Evolutionary conservation across 2,888 invertebrate species (phyloP).

Genomic region (Metellina segmentata): DNA sequence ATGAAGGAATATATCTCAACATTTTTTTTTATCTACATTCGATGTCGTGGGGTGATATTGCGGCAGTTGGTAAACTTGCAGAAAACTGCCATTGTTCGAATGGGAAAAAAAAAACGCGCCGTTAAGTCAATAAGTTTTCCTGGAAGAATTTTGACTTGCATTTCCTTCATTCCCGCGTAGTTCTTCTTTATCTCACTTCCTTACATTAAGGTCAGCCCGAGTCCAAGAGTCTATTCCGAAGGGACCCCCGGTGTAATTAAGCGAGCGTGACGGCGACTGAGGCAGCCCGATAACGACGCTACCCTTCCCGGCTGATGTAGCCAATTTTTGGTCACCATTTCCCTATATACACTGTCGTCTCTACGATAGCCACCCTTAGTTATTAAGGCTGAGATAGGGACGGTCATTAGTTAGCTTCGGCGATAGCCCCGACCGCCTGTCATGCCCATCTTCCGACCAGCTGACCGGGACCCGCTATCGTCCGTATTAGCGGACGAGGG

Average conservation of each 20-base stretch:
- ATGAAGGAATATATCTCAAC: too few relatives aligned
- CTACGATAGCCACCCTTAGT: slow-evolving; percentile 44
- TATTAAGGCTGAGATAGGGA: slow-evolving; percentile 74
- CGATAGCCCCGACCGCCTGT: slow-evolving; percentile 71
- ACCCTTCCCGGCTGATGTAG: slow-evolving; percentile 65
- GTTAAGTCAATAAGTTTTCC: slow-evolving; percentile 11
- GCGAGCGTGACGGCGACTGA: slow-evolving; percentile 68
- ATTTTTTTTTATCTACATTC: too few relatives aligned
- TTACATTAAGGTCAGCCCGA: slow-evolving; percentile 65
- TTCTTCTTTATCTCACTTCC: slow-evolving; percentile 57
- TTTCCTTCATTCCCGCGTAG: neutral
- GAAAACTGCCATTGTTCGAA: slow-evolving; percentile 20
- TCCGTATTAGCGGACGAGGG: neutral
- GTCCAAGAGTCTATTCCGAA: slow-evolving; percentile 56
- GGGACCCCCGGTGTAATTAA: slow-evolving; percentile 67
- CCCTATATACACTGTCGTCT: slow-evolving; percentile 45
- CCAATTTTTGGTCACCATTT: slow-evolving; percentile 73
- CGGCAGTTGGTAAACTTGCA: neutral
- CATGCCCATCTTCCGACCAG: slow-evolving; percentile 69
- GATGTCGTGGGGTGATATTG: too few relatives aligned
- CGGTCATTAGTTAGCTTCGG: slow-evolving; percentile 72
- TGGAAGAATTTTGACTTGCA: slow-evolving; percentile 8
- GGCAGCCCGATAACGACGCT: slow-evolving; percentile 68
- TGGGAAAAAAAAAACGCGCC: neutral
- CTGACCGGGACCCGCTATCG: slow-evolving; percentile 66